Percentiles rank a stretch among this genome's conserved stretches.
Conservation (phyloP, 2,113 vertebrate species). For the Scophthalmus maximus region DNA sequence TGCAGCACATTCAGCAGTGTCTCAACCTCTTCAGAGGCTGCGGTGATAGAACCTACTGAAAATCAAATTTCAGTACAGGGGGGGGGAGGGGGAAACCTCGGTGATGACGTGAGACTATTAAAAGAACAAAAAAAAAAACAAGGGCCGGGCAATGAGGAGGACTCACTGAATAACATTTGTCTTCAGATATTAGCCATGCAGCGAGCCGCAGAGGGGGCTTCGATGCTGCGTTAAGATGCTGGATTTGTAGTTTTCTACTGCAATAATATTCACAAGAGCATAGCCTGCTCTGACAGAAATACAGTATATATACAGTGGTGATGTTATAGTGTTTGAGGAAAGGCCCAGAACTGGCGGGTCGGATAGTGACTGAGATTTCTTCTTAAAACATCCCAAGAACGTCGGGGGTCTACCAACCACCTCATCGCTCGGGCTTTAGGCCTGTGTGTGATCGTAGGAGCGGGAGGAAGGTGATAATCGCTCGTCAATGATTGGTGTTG, state of each 20-base stretch:
- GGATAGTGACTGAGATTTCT: not conserved
- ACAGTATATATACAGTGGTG: not conserved
- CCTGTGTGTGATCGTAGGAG: too few relatives aligned
- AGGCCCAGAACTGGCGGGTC: not conserved
- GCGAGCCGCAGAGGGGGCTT: conserved; percentile 12
- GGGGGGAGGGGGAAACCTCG: not conserved
- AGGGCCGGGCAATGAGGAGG: conserved; percentile 1
- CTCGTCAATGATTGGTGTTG: too few relatives aligned
- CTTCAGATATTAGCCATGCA: conserved; percentile 33
- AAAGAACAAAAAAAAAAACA: too few relatives aligned
- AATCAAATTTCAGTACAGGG: conserved; percentile 25
- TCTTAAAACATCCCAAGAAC: conserved; percentile 15
- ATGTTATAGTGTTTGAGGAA: conserved; percentile 4
- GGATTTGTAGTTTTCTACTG: conserved; percentile 32
- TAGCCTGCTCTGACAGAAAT: conserved; percentile 8
- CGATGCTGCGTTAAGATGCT: conserved; percentile 12
- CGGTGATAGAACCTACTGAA: conserved; percentile 24
- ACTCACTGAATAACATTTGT: conserved; percentile 9
- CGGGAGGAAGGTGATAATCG: too few relatives aligned
- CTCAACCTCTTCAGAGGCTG: conserved; percentile 29
- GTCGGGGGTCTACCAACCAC: too few relatives aligned
- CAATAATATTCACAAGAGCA: conserved; percentile 7
- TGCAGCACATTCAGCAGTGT: conserved; percentile 17
- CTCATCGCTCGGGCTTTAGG: too few relatives aligned
- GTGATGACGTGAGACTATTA: conserved; percentile 14